These are phyloP conservation scores for Drosophila seclusa DNA, from an alignment of 2,888 invertebrate species.

Conservation along the genomic window DNA sequence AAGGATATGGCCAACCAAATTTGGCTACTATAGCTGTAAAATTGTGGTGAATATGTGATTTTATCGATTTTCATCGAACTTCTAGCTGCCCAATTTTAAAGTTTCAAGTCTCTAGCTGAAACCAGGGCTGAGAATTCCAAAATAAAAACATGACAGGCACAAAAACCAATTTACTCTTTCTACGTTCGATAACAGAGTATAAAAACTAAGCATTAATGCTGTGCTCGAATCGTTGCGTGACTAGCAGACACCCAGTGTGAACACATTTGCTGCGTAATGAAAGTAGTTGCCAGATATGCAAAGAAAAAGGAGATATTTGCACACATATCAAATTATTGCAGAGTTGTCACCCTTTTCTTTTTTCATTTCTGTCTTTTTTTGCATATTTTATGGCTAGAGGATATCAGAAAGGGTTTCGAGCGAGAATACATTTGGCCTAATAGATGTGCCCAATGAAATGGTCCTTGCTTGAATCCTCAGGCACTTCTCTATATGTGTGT, in stretches of 20 bases:
- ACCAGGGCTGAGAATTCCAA: neutral
- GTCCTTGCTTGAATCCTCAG: constrained; percentile 46
- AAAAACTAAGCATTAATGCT: neutral
- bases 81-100: no score
- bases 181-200: neutral
- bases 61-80: no score
- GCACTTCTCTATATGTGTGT: constrained; percentile 13
- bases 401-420: constrained; percentile 48
- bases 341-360: neutral
- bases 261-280: neutral
- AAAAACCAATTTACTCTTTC: neutral
- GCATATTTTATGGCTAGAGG: neutral
- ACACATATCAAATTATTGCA: neutral
- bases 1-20: no score
- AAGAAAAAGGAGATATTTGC: neutral
- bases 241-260: neutral
- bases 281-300: constrained; percentile 1
- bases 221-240: constrained; percentile 1
- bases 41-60: no score
- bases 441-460: constrained; percentile 76
- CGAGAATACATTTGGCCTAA: constrained; percentile 71
- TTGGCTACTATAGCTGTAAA: no score
- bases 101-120: neutral
- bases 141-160: neutral
- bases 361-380: neutral